Evolutionary conservation across 2,113 vertebrate species (phyloP), one percentile per base, ranked within the genome.

Genomic region (Chinchilla lanigera): DNA sequence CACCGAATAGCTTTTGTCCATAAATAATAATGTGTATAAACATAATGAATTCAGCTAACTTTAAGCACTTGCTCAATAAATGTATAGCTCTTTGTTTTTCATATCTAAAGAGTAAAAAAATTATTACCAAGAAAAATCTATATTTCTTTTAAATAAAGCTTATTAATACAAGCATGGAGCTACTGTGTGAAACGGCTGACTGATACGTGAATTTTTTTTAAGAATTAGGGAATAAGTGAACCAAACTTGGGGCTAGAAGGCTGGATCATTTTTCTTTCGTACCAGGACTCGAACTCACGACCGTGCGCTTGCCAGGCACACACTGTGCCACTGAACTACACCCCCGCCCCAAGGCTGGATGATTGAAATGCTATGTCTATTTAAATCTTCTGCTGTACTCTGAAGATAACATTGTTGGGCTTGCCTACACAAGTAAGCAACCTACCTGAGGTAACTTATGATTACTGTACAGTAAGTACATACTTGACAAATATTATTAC

Each of bases 21-120:
- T 92, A 61, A 90, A 33, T 56, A 71, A 84, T 35, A 54, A 50
- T 20, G 28, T 1, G 19, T 22, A 41, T 7, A 77, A 71, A 89
- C 20, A 67, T 44, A 93, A 83, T 35, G 41, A 93, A 89, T 81
- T 80, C 44, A 86, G 94, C 86, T 63, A 65, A 61, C 12, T 83
- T 92, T 78, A 71, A 95, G 38, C 24, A 38, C 0, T 12, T 89
- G 24, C 63, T 94, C 38, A 88, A 56, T 75, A 41, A 90, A 60
- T 50, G 54, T 14, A 11, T 24, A 41, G 6, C 8, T 63, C 11
- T 93, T 12, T 91, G 47, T 65, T 41, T 89, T 90, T 60, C 28
- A 50, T 73, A 35, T 56, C 56, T 56, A 85, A 93, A 80, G 28
- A 52, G 20, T n/a, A 54, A 77, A 91, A 71, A 35, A 89, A 67